Conservation (phyloP, 2,113 vertebrate species). For the Ursus arctos region DNA sequence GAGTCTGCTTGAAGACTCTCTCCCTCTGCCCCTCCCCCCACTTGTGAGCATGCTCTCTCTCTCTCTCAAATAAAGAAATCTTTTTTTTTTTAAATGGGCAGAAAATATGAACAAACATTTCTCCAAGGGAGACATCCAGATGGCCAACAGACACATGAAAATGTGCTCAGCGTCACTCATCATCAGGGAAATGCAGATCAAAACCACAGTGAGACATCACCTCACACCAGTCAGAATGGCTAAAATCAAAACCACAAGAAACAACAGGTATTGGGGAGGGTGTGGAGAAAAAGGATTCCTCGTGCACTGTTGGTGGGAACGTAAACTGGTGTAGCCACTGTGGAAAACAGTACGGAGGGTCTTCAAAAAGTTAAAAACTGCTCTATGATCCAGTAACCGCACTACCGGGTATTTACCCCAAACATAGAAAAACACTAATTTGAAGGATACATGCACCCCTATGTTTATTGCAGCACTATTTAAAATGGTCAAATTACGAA, state of each 20-base stretch:
- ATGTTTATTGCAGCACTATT: neutral
- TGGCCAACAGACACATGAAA: neutral
- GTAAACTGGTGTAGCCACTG: neutral
- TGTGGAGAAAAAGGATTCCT: neutral
- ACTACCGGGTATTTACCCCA: neutral
- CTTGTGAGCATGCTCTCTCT: neutral
- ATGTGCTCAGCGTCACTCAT: neutral
- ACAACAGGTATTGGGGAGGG: neutral
- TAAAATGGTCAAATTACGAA: neutral
- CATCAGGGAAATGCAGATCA: neutral
- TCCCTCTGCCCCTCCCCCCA: neutral
- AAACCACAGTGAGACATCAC: neutral
- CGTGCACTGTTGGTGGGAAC: neutral
- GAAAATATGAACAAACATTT: neutral
- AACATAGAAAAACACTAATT: too few relatives aligned
- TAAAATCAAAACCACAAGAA: neutral
- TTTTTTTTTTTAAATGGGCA: neutral
- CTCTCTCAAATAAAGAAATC: too few relatives aligned
- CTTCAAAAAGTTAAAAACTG: neutral
- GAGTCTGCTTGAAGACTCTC: neutral
- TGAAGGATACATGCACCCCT: neutral
- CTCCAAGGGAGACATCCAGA: neutral
- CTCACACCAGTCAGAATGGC: neutral
- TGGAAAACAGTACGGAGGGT: neutral
- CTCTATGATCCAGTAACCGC: neutral